Percentiles rank a stretch among this genome's conserved stretches.
These are phyloP conservation scores for Clamator glandarius DNA, from an alignment of 2,797 vertebrate genomes.

Conservation along the genomic window DNA sequence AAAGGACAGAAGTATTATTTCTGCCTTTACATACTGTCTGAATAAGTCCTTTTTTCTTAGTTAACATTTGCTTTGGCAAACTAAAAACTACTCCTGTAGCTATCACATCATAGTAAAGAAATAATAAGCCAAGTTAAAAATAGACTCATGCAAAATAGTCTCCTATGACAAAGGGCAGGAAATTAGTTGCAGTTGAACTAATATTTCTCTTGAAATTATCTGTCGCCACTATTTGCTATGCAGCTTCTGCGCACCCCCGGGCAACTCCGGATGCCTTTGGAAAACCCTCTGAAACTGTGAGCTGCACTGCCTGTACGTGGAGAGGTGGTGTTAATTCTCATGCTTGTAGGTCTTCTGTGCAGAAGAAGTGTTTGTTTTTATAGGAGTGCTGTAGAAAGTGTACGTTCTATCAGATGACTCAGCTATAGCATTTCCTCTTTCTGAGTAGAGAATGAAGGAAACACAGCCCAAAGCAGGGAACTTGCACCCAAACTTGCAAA, in stretches of 20 bases:
- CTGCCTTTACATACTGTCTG: not conserved
- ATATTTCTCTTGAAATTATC: conserved; percentile 36
- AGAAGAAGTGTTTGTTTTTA: not conserved
- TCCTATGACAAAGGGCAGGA: conserved; percentile 41
- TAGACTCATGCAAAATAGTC: not conserved
- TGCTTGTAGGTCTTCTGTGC: not conserved
- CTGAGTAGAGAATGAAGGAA: conserved; percentile 15
- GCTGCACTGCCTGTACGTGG: not conserved
- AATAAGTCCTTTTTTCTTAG: not conserved
- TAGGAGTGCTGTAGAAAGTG: not conserved
- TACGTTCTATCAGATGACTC: not conserved
- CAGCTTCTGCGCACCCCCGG: not conserved
- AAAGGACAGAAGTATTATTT: not conserved
- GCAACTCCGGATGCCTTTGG: not conserved
- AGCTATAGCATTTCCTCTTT: conserved; percentile 6
- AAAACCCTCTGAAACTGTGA: not conserved
- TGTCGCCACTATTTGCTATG: not conserved
- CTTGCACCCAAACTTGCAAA: not conserved
- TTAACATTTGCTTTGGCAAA: not conserved
- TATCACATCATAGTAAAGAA: not conserved
- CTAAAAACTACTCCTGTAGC: not conserved
- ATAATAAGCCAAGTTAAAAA: conserved; percentile 10
- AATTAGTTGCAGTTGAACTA: conserved; percentile 58
- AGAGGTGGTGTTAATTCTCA: not conserved
- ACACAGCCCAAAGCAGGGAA: not conserved